Base-by-base conservation (phyloP, 2,797 vertebrate species). In the Anisognathus igniventris region DNA sequence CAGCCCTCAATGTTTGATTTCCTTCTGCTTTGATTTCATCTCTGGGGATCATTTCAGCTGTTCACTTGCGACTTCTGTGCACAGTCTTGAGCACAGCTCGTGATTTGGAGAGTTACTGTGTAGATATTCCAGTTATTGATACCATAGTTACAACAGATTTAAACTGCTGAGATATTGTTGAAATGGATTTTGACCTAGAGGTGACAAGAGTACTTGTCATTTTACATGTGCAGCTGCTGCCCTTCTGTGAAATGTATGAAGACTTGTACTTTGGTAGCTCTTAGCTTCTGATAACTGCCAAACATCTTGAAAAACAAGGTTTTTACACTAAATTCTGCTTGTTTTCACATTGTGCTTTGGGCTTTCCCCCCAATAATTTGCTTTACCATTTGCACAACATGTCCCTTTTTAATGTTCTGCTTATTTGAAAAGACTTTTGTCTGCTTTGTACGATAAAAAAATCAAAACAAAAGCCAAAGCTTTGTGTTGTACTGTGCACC, bases 181-280 rank as follows among this genome's bases (percentile, higher is more conserved):
- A 86, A 96, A 94, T 96, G 89, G 93, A 80, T 92, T 96, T 97
- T 96, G 93, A 93, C 91, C 90, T 85, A 73, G 79, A 77, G 92
- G 90, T 95, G 86, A 79, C 92, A 95, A 76, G 62, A 92, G 56
- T 61, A 33, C 53, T 81, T 93, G 86, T 97, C 82, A 93, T 97
- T 96, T 95, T 84, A 96, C 89, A 50, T 7, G 53, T 78, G 86
- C 86, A 88, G 79, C 91, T 88, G 7, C 60, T 93, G 74, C 85
- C 92, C 77, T 96, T 95, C 71, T 57, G 14, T 53, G 62, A 93
- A 92, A 94, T 66, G 53, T 76, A 51, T 25, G 67, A 88, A 95
- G 77, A 86, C 45, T 73, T 91, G 73, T 20, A 33, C 79, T 77
- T 94, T 22, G 45, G 80, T 83, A 93, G 68, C 74, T 83, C 90